Percentiles rank a stretch among this genome's conserved stretches.
These are phyloP conservation scores for Xanthorhoe designata DNA, from an alignment of 2,888 invertebrate species.

Conservation along the genomic window DNA sequence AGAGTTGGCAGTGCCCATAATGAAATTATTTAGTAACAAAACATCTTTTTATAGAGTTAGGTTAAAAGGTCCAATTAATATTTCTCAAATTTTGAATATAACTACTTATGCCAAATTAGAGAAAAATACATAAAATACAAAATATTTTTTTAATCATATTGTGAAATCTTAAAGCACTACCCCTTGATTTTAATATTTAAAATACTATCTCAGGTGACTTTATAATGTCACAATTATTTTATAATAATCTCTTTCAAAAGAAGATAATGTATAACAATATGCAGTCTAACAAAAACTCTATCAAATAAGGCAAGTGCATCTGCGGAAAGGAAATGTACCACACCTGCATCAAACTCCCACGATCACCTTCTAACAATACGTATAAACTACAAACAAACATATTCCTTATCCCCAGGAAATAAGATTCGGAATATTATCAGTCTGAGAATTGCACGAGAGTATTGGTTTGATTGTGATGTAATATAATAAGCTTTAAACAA, in stretches of 20 bases:
- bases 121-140: too few relatives aligned
- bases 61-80: too few relatives aligned
- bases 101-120: too few relatives aligned
- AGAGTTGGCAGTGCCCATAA: too few relatives aligned
- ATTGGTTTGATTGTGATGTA: not conserved
- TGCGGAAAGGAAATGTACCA: conserved; percentile 69
- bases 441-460: not conserved
- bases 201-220: too few relatives aligned
- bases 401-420: conserved; percentile 19
- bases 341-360: conserved; percentile 83
- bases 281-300: conserved; percentile 24
- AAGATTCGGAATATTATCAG: conserved; percentile 1
- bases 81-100: too few relatives aligned
- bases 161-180: too few relatives aligned
- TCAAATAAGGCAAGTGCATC: conserved; percentile 64
- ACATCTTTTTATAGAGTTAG: too few relatives aligned
- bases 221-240: not conserved
- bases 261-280: conserved; percentile 7
- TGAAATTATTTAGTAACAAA: too few relatives aligned
- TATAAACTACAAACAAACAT: conserved; percentile 6
- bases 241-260: not conserved
- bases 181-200: too few relatives aligned
- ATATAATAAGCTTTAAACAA: not conserved
- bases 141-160: too few relatives aligned
- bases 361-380: conserved; percentile 47